Conservation (phyloP, 2,888 invertebrate species). For the Drosophila mercatorum region DNA sequence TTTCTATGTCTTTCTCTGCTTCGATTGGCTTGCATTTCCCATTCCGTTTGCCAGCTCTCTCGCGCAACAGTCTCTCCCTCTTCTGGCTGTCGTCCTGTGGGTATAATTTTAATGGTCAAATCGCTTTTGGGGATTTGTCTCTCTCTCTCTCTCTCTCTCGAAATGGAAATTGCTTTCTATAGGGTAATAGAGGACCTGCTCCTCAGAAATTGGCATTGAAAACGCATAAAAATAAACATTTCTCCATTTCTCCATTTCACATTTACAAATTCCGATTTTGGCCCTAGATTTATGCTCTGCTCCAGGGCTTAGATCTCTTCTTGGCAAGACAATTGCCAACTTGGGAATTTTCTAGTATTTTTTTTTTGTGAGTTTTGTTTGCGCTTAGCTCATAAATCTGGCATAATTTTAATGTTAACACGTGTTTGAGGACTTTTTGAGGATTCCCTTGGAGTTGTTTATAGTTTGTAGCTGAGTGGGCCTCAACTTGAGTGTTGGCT, state of each 20-base stretch:
- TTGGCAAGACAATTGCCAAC: constrained; percentile 53
- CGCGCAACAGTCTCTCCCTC: background rate
- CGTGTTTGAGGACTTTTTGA: background rate
- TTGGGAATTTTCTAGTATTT: constrained; percentile 60
- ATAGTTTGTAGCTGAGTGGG: background rate
- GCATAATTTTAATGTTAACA: constrained; percentile 18
- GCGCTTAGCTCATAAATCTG: constrained; percentile 12
- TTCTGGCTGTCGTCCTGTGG: constrained; percentile 77
- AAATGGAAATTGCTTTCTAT: constrained; percentile 76
- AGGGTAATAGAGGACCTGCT: constrained; percentile 20
- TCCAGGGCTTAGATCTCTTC: constrained; percentile 18
- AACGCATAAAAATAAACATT: constrained; percentile 78
- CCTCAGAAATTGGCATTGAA: constrained; percentile 61
- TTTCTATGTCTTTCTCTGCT: background rate
- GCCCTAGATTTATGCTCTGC: constrained; percentile 55
- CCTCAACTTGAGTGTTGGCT: background rate
- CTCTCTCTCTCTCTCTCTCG: constrained; percentile 17
- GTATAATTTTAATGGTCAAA: constrained; percentile 84
- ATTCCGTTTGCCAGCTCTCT: constrained; percentile 26
- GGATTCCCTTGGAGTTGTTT: background rate
- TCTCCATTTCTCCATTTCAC: constrained; percentile 59
- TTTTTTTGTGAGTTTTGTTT: constrained; percentile 3
- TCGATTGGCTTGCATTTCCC: background rate
- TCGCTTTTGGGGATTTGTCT: constrained; percentile 66
- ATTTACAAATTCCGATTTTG: constrained; percentile 70